Base-by-base conservation (phyloP, 2,113 vertebrate genomes). In the Neogobius melanostomus region DNA sequence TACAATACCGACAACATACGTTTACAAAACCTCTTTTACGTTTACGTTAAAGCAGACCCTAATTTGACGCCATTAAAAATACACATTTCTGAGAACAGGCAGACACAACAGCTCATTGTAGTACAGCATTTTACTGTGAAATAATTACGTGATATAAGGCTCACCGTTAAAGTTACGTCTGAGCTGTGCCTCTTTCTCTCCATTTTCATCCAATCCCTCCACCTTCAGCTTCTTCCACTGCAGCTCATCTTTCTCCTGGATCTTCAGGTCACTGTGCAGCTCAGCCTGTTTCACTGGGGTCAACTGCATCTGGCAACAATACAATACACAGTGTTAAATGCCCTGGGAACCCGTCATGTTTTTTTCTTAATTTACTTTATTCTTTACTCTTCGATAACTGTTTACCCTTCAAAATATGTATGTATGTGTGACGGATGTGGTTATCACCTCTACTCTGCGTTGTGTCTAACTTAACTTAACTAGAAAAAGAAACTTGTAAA, bases 191-290 rank as follows among this genome's bases (percentile, higher is more conserved):
- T 98, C 96, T 12, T 92, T 95, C 74, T 98, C 96, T 7, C 98
- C 98, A 0, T 94, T 94, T 50, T 95, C 93, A 42, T 98, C 98
- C 1, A 97, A 60, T 0, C 96, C 96, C 59, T 98, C 97, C 1
- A 92, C 94, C 79, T 97, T 98, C 65, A 94, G 63, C 57, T 98
- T 98, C 78, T 99, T 99, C 96, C 96, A 98, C 89, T 91, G 93
- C 28, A 98, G 89, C 69, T 99, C 96, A 8, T 98, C 96, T 73
- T 97, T 95, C 61, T 99, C 98, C 67, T 98, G 98, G 42, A 99
- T 93, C 90, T 96, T 97, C 57, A 99, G 88, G 66, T 99, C 98
- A 10, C 96, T 95, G 66, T 99, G 97, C 59, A 99, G 91, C 89
- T 98, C 98, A 0, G 96, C 90, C 73, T 95, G 89, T 0, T 91